Evolutionary conservation across 2,113 vertebrate species (phyloP).

Genomic region (Equus przewalskii): DNA sequence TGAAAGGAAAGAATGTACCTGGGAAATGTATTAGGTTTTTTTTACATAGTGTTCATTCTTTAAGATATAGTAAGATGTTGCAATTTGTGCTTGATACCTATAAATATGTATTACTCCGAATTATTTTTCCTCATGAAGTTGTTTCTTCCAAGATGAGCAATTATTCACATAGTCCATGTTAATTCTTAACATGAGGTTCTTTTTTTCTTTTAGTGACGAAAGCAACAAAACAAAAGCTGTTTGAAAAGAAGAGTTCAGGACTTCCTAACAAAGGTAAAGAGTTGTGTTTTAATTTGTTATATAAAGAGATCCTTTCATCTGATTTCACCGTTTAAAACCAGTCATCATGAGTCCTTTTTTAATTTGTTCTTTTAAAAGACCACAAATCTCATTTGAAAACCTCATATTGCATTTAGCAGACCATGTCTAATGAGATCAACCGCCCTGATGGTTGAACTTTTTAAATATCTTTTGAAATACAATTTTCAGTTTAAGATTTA

Average conservation of each 20-base stretch:
- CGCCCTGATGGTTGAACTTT: neutral
- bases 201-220: conserved; percentile 86
- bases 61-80: neutral
- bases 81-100: conserved; percentile 27
- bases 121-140: conserved; percentile 12
- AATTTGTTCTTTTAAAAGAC: conserved; percentile 40
- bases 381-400: neutral
- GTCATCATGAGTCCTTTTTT: conserved; percentile 19
- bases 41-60: neutral
- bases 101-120: neutral
- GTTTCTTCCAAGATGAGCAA: conserved; percentile 39
- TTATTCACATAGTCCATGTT: conserved; percentile 2
- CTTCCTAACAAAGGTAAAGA: conserved; percentile 82
- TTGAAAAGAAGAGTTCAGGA: conserved; percentile 71
- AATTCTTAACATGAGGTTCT: conserved; percentile 29
- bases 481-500: conserved; percentile 46
- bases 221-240: conserved; percentile 81
- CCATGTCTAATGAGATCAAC: neutral
- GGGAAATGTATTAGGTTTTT: neutral
- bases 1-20: neutral
- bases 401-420: neutral
- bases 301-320: conserved; percentile 10
- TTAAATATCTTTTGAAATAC: neutral
- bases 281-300: conserved; percentile 22
- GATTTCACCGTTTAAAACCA: conserved; percentile 32